Evolutionary conservation across 1,140 invertebrate genomes (phyloP), one percentile per base, ranked within the genome.

Genomic region (Geopemphigus sp.): DNA sequence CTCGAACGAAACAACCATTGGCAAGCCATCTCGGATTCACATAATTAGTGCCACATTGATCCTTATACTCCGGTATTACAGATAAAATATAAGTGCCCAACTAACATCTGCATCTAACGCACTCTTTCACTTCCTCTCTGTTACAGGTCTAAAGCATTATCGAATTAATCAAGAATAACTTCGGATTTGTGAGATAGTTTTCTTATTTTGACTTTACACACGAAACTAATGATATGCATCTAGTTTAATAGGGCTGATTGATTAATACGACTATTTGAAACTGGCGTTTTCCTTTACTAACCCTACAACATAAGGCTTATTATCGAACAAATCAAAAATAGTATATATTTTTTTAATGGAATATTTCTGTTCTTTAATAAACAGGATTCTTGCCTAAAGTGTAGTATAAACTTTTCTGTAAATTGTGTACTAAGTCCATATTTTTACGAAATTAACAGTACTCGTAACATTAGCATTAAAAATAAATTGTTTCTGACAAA

Each of bases 21-120:
- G 45, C 66, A 68, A 50, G 24, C 66, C 14, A 50, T 68, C 66
- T 68, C 45, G 6, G 66, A 50, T 68, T 68, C 45, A 50, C 24
- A 50, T 68, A 68, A 68, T 68, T 68, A 68, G 66, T 68, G 50
- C 66, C 66, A 68, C 66, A 68, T 50, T 50, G 66, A 50, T 50
- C 39, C 66, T 50, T 3, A 8, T 47, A 47, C 64, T 68, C 14
- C 22, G 5, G 64, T 68, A 68, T 66, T 66, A 66, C 1, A 68
- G 10, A 66, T 5, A 66, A 5, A 68, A 5, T 39, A 47, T 24
- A 68, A 53, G 29, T 64, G 24, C 12, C 39, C 39, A 17, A 68
- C 29, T n/a, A 12, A 68, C 64, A 68, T 32, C 64, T 68, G 64
- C 39, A 26, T 68, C 22, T 45, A n/a, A n/a, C n/a, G 24, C 39